A percentile compares a stretch with the other conserved stretches of the same genome.
These are phyloP conservation scores for Umimayanthus chanpuru DNA, from an alignment of 92 coral and sea anemone genomes.

Conservation along the genomic window DNA sequence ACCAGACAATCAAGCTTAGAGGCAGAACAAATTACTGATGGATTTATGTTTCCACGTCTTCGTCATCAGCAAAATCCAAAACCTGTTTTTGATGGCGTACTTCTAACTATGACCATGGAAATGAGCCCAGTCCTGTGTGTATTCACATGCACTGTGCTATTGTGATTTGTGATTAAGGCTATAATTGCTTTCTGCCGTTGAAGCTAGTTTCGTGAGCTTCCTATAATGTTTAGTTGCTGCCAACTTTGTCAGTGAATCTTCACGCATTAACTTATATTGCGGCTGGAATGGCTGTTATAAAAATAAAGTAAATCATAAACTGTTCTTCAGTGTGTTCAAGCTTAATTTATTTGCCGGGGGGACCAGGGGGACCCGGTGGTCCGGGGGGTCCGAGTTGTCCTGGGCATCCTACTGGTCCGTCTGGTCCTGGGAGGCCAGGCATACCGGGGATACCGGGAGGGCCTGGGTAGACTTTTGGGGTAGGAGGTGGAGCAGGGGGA, in stretches of 20 bases:
- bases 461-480: constrained; percentile 32
- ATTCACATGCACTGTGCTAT: too few species aligned
- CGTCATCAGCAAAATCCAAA: too few species aligned
- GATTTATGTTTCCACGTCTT: too few species aligned
- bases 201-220: too few species aligned
- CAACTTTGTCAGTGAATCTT: too few species aligned
- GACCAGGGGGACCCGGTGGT: constrained; percentile 40
- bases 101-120: too few species aligned
- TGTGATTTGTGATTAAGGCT: too few species aligned
- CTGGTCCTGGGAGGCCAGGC: constrained; percentile 26
- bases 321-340: neutral
- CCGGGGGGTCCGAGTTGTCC: constrained; percentile 23
- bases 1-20: too few species aligned
- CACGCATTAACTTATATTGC: neutral
- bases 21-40: too few species aligned
- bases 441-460: constrained; percentile 32
- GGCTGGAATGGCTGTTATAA: neutral
- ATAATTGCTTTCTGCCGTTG: too few species aligned
- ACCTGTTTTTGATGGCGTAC: too few species aligned
- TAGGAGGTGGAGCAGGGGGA: constrained; percentile 33
- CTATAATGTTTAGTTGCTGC: neutral
- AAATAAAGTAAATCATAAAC: neutral
- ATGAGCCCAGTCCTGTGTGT: too few species aligned
- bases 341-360: constrained; percentile 24
- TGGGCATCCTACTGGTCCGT: constrained; percentile 35